A percentile compares a stretch with the other conserved stretches of the same genome.
phyloP scores from a whole-genome alignment of 2,113 vertebrate species.

The Morone chrysops region DNA sequence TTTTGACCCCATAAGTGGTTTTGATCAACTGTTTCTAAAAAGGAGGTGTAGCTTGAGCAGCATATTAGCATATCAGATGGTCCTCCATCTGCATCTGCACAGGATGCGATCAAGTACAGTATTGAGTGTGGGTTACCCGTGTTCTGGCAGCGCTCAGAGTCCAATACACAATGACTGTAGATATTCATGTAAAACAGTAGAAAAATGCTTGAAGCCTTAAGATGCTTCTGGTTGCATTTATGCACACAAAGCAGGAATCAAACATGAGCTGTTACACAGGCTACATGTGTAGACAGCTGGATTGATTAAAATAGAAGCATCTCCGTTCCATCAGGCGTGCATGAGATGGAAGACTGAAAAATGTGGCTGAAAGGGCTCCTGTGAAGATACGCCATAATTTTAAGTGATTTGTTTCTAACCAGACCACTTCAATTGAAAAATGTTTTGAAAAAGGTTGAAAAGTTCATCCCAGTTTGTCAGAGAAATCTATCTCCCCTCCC shows the following conservation, averaged over 20 bases:
- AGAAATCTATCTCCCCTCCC: conserved; percentile 12
- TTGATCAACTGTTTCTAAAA: not conserved
- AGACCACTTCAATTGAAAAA: not conserved
- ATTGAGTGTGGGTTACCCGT: not conserved
- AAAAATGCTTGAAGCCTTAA: not conserved
- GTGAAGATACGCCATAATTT: not conserved
- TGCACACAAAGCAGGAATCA: not conserved
- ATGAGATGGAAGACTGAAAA: not conserved
- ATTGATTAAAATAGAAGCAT: not conserved
- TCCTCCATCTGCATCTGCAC: not conserved
- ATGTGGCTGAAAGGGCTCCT: not conserved
- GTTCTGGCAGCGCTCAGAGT: not conserved
- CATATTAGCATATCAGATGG: not conserved
- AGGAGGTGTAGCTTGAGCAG: not conserved
- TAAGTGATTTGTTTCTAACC: not conserved
- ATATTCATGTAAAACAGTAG: not conserved
- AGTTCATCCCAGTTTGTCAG: conserved; percentile 8
- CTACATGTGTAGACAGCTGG: not conserved
- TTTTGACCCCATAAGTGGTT: not conserved
- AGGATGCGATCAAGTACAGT: not conserved
- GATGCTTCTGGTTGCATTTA: not conserved
- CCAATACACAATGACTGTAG: not conserved
- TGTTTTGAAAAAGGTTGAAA: not conserved
- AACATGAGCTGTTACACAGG: not conserved
- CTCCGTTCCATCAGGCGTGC: not conserved